Evolutionary conservation across 2,113 vertebrate species (phyloP).

Genomic region (Sinocyclocheilus maitianheensis): DNA sequence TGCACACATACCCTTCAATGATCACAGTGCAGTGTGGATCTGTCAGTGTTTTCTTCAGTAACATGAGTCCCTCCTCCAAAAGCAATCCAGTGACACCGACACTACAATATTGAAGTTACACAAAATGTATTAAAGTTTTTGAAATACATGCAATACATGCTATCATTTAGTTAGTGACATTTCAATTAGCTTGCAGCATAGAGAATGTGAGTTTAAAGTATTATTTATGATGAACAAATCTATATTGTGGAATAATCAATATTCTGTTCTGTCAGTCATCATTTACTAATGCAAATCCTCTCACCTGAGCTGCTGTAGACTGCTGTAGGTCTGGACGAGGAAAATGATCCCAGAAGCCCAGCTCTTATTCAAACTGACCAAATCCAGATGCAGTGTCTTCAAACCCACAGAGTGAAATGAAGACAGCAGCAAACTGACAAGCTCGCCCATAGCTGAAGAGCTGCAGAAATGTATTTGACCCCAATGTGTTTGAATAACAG

Average conservation of each 20-base stretch:
- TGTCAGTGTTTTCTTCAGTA: not conserved
- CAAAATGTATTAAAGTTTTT: not conserved
- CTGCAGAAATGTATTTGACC: not conserved
- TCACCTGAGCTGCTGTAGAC: not conserved
- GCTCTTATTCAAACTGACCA: not conserved
- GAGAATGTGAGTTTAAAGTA: too few species aligned
- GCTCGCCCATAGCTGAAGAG: not conserved
- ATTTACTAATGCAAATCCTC: not conserved
- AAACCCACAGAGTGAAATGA: not conserved
- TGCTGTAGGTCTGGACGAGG: not conserved
- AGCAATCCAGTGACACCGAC: not conserved
- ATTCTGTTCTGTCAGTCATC: not conserved
- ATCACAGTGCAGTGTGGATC: conserved; percentile 11
- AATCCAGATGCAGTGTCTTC: not conserved
- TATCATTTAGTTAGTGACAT: too few species aligned
- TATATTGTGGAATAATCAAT: not conserved
- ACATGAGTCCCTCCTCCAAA: not conserved
- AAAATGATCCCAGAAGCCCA: conserved; percentile 5
- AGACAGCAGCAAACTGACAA: not conserved
- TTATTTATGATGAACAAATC: too few species aligned
- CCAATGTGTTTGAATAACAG: not conserved
- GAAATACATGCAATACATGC: not conserved
- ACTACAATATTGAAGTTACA: not conserved
- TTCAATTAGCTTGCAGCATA: too few species aligned
- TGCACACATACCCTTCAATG: not conserved